phyloP scores from a whole-genome alignment of 2,888 invertebrate genomes.

The Dasypolia templi region DNA sequence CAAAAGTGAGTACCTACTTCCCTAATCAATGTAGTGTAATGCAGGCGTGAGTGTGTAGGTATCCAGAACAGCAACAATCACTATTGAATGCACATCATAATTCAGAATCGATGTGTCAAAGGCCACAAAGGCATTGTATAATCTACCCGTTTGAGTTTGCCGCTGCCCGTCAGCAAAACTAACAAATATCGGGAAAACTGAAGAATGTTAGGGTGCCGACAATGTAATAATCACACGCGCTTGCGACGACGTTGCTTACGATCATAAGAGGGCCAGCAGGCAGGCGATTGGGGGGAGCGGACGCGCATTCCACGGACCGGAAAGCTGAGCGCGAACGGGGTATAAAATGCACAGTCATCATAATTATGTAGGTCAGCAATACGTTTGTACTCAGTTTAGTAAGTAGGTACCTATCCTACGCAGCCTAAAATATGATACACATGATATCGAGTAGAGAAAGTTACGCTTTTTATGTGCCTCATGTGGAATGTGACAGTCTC shows the following conservation, averaged over 20 bases:
- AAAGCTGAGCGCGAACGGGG: no score
- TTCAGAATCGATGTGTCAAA: not conserved
- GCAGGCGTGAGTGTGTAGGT: not conserved
- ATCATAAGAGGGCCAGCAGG: no score
- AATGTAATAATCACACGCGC: no score
- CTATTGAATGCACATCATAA: not conserved
- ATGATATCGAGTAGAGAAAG: not conserved
- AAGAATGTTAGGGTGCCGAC: no score
- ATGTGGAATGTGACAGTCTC: no score
- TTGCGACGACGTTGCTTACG: no score
- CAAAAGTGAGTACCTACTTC: conserved; percentile 17
- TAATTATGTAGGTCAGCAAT: not conserved
- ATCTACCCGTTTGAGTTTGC: no score
- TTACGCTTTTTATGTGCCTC: not conserved
- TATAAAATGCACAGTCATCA: not conserved
- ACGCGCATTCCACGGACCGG: no score
- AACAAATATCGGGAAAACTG: no score
- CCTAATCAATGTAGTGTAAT: not conserved
- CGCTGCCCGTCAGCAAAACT: no score
- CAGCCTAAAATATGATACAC: not conserved
- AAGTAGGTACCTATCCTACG: not conserved
- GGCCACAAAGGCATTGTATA: not conserved
- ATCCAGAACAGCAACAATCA: not conserved
- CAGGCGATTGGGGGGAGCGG: no score
- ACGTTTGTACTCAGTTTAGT: not conserved